These are phyloP conservation scores for Leuciscus waleckii DNA, from an alignment of 2,797 vertebrate genomes.

Conservation along the genomic window DNA sequence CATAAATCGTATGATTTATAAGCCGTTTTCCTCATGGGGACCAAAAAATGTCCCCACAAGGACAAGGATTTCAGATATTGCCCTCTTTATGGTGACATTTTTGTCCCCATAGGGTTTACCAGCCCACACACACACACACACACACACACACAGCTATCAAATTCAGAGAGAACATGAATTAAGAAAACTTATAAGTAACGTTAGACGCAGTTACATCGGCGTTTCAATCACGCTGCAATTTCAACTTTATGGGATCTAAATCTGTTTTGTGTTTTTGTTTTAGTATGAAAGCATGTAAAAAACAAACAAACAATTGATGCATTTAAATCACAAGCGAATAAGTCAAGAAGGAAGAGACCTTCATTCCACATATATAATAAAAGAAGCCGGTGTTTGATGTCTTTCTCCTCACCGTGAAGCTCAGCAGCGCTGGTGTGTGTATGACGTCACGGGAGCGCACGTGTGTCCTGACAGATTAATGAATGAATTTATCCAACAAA, in stretches of 20 bases:
- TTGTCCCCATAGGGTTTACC: no score
- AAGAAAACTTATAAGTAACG: no score
- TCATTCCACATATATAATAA: not conserved
- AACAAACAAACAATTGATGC: not conserved
- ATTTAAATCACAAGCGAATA: not conserved
- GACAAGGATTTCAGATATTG: no score
- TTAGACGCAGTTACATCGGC: not conserved
- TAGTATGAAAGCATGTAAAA: not conserved
- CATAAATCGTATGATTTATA: not conserved
- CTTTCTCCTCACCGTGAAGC: conserved; percentile 11
- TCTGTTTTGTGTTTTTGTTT: not conserved
- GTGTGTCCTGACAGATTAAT: not conserved
- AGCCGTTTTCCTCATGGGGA: not conserved
- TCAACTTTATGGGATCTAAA: not conserved
- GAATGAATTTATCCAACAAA: not conserved
- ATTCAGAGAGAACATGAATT: not conserved
- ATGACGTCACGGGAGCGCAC: conserved; percentile 24
- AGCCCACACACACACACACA: no score
- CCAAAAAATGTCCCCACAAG: no score
- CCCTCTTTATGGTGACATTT: no score
- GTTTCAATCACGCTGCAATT: not conserved
- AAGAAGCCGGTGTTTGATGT: not conserved
- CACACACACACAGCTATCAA: not conserved
- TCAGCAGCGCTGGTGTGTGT: not conserved
- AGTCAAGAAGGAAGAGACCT: not conserved